Conservation (phyloP, 2,888 invertebrate species). For the Protula sp. region DNA sequence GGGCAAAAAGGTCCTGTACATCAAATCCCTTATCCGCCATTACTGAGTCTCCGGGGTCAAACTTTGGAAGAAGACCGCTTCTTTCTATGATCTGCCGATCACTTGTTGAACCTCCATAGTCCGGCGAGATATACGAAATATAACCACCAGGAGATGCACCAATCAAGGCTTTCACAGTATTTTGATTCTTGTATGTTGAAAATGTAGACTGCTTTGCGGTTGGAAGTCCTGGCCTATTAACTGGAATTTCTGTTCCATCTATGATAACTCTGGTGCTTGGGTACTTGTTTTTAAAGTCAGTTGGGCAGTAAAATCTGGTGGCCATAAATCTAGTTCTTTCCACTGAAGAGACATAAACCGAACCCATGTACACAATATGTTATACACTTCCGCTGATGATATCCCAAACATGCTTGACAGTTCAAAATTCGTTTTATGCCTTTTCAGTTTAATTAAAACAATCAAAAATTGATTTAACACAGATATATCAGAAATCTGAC, state of each 20-base stretch:
- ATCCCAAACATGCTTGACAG: constrained; percentile 18
- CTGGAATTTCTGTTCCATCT: constrained; percentile 29
- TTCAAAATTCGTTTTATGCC: no score
- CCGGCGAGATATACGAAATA: constrained; percentile 20
- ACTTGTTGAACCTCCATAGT: constrained; percentile 29
- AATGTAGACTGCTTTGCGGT: constrained; percentile 24
- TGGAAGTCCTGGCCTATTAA: constrained; percentile 24
- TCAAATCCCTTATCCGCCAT: no score
- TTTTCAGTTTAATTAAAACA: constrained; percentile 20
- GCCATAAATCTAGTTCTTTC: constrained; percentile 15
- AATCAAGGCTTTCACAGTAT: constrained; percentile 25
- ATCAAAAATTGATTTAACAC: constrained; percentile 12
- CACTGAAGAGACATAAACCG: not conserved
- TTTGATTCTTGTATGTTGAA: constrained; percentile 31
- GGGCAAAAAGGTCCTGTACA: constrained; percentile 23
- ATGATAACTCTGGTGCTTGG: constrained; percentile 26
- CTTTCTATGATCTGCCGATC: constrained; percentile 17
- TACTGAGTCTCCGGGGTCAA: constrained; percentile 3
- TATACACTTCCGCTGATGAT: constrained; percentile 15
- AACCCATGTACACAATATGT: constrained; percentile 22
- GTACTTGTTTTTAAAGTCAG: no score
- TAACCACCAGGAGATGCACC: constrained; percentile 27
- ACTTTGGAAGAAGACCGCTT: not conserved
- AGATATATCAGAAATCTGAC: not conserved
- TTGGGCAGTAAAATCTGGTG: no score